phyloP scores from a whole-genome alignment of 2,888 invertebrate species.

The Theretra japonica region DNA sequence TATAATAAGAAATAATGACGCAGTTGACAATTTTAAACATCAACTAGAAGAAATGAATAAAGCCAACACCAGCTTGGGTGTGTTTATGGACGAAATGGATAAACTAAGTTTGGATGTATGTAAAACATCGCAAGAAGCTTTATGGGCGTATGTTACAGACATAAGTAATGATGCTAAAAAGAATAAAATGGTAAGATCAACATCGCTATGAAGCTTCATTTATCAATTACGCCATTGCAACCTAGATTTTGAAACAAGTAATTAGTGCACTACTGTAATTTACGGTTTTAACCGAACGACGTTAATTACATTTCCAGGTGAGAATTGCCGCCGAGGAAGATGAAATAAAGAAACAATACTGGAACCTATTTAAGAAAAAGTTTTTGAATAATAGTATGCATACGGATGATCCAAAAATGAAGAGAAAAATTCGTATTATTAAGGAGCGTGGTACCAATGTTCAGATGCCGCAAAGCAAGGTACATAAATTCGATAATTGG shows the following conservation, averaged over 20 bases:
- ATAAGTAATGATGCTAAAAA: slow-evolving; percentile 72
- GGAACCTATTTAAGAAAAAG: slow-evolving; percentile 74
- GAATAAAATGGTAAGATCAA: slow-evolving; percentile 70
- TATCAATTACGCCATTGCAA: slow-evolving; percentile 25
- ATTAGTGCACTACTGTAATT: slow-evolving; percentile 31
- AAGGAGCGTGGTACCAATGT: slow-evolving; percentile 77
- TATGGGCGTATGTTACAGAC: slow-evolving; percentile 78
- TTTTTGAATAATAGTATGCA: slow-evolving; percentile 57
- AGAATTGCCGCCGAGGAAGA: slow-evolving; percentile 76
- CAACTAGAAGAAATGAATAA: slow-evolving; percentile 67
- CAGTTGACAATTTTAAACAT: slow-evolving; percentile 62
- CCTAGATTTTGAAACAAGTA: slow-evolving; percentile 26
- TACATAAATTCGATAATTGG: slow-evolving; percentile 40
- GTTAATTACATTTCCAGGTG: slow-evolving; percentile 55
- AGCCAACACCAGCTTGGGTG: slow-evolving; percentile 63
- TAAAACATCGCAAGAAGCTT: slow-evolving; percentile 73
- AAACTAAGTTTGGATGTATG: slow-evolving; percentile 74
- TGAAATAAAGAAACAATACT: slow-evolving; percentile 77
- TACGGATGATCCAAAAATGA: slow-evolving; percentile 57
- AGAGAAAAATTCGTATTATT: slow-evolving; percentile 72
- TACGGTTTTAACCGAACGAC: slow-evolving; percentile 25
- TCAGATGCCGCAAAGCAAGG: slow-evolving; percentile 79
- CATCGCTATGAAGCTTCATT: slow-evolving; percentile 21
- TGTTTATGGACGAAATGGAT: slow-evolving; percentile 77
- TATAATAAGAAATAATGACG: slow-evolving; percentile 58